phyloP scores from a whole-genome alignment of 1,140 invertebrate genomes.

The Lordiphosa mommai region DNA sequence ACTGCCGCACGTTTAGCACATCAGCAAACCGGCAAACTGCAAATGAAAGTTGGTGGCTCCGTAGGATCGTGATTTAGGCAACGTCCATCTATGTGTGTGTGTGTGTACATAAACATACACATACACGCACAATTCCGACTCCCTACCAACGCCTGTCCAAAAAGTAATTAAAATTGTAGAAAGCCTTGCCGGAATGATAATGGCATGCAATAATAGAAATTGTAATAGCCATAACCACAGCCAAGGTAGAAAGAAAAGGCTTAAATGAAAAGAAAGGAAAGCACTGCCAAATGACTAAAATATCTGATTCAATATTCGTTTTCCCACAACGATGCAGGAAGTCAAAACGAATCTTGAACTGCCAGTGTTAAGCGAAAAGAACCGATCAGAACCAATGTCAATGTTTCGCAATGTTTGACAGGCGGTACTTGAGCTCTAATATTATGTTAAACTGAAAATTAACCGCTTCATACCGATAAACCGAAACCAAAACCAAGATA shows the following conservation, averaged over 20 bases:
- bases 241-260: slow-evolving; percentile 3
- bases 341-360: too few species aligned
- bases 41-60: slow-evolving; percentile 35
- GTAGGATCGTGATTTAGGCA: slow-evolving; percentile 41
- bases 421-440: too few species aligned
- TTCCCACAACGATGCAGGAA: too few species aligned
- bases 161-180: slow-evolving; percentile 64
- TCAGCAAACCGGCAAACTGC: slow-evolving; percentile 32
- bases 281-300: too few species aligned
- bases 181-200: slow-evolving; percentile 49
- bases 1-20: slow-evolving; percentile 73
- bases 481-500: too few species aligned
- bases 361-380: too few species aligned
- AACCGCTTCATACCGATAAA: too few species aligned
- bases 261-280: slow-evolving; percentile 29
- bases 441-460: too few species aligned
- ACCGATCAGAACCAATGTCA: too few species aligned
- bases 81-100: slow-evolving; percentile 25
- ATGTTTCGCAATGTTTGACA: too few species aligned
- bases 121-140: background rate
- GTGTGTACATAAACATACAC: slow-evolving; percentile 19
- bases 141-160: slow-evolving; percentile 30
- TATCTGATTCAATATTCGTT: too few species aligned
- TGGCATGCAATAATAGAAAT: slow-evolving; percentile 51
- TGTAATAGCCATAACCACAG: slow-evolving; percentile 33